These are phyloP conservation scores for Amyelois transitella DNA, from an alignment of 1,140 invertebrate species.

Conservation along the genomic window DNA sequence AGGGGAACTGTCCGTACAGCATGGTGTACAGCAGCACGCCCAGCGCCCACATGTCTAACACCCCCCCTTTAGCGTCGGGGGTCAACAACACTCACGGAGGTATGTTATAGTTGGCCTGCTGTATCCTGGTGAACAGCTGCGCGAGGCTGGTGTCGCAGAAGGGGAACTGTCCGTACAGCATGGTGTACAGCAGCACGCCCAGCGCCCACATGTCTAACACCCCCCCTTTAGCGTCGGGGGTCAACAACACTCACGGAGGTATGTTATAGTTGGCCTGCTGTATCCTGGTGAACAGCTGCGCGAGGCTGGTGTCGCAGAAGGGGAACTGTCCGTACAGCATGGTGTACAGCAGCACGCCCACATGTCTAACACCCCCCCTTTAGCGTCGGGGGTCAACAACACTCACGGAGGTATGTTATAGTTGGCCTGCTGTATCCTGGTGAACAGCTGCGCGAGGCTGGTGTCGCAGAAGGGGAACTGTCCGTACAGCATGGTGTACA, in stretches of 20 bases:
- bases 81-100: slow-evolving; percentile 54
- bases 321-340: slow-evolving; percentile 92
- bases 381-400: too few relatives aligned
- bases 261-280: slow-evolving; percentile 71
- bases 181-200: slow-evolving; percentile 88
- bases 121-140: slow-evolving; percentile 87
- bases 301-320: slow-evolving; percentile 86
- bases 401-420: slow-evolving; percentile 73
- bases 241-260: slow-evolving; percentile 68
- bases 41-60: too few relatives aligned
- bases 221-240: too few relatives aligned
- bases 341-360: slow-evolving; percentile 88
- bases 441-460: slow-evolving; percentile 84
- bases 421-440: slow-evolving; percentile 78
- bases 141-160: slow-evolving; percentile 87
- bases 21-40: slow-evolving; percentile 89
- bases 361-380: too few relatives aligned
- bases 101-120: slow-evolving; percentile 71
- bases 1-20: slow-evolving; percentile 91
- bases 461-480: slow-evolving; percentile 91
- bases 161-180: slow-evolving; percentile 91
- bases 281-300: slow-evolving; percentile 87
- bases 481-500: slow-evolving; percentile 90
- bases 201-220: slow-evolving; percentile 93
- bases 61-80: too few relatives aligned